Evolutionary conservation across 2,888 invertebrate species (phyloP).

Genomic region (Muscina levida): DNA sequence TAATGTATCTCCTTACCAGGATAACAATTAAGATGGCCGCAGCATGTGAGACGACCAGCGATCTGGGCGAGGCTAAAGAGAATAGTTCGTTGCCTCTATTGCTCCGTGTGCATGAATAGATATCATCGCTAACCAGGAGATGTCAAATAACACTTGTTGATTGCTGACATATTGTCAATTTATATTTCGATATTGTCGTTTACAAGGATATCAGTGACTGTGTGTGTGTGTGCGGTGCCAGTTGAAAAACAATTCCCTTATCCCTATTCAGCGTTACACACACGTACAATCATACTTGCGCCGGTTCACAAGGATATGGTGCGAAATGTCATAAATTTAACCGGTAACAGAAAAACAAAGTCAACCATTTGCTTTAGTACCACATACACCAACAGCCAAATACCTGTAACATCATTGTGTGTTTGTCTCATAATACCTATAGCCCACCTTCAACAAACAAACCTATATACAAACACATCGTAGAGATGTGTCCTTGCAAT

Average conservation of each 20-base stretch:
- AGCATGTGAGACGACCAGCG: too few species aligned
- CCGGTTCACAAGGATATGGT: neutral
- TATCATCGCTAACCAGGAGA: conserved; percentile 22
- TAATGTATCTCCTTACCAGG: neutral
- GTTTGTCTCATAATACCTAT: too few species aligned
- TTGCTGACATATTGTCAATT: conserved; percentile 38
- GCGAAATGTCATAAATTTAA: conserved; percentile 34
- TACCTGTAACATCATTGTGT: too few species aligned
- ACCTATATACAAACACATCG: neutral
- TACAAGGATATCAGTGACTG: neutral
- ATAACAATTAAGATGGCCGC: neutral
- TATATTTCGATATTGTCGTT: conserved; percentile 23
- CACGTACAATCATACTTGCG: neutral
- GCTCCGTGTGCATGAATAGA: neutral
- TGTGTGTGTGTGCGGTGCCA: neutral
- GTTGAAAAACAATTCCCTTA: conserved; percentile 25
- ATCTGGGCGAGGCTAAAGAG: conserved; percentile 10
- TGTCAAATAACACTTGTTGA: conserved; percentile 43
- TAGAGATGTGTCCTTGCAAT: neutral
- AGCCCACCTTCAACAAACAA: too few species aligned
- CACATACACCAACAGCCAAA: neutral
- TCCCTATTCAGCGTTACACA: conserved; percentile 16
- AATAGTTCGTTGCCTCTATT: neutral
- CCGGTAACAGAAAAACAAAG: conserved; percentile 3
- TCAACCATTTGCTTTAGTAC: conserved; percentile 10